Evolutionary conservation across 2,797 vertebrate genomes (phyloP), one percentile per base, ranked within the genome.

Genomic region (Lophotriccus pileatus): DNA sequence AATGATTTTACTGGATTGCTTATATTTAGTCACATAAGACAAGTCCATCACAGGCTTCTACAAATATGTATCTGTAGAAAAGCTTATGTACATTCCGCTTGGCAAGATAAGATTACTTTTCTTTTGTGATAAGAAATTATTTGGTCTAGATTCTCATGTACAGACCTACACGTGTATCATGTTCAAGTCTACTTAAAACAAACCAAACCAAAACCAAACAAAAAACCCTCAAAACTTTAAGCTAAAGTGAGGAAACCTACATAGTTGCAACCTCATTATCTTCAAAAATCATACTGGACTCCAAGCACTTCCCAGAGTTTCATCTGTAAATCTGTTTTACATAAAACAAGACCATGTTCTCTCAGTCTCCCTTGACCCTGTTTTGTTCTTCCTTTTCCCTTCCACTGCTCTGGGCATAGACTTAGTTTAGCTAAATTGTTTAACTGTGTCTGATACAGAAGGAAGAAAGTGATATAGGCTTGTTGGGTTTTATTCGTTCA

Each of bases 71-170:
- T 13, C 21, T 81, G 34, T 18, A 39, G 41, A 79, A 92, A 92
- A 81, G 37, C 32, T 30, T 12, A 76, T 43, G 69, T 63, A 36
- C 14, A 0, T 85, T 80, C 76, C 0, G 0, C 39, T 64, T 46
- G n/a, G 50, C 41, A 69, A 94, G 91, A 90, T 93, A 94, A 93
- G 76, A 86, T 90, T 86, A 88, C 11, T 75, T 75, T 85, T 84
- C 22, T 70, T 72, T 24, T 47, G 27, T 4, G 84, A 90, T 93
- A 88, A 94, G 93, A 88, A 93, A 44, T 22, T 62, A 37, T 62
- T 87, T 78, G 47, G 24, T 91, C 58, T 89, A 85, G 72, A 43
- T 34, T 87, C 2, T 2, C 5, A 12, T 3, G 18, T 47, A 30
- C 39, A 41, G 4, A 5, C 66, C 46, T 46, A 41, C 39, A 66